A percentile compares a stretch with the other conserved stretches of the same genome.
These are phyloP conservation scores for Desmophyllum pertusum DNA, from an alignment of 92 coral and sea anemone species.

Conservation along the genomic window DNA sequence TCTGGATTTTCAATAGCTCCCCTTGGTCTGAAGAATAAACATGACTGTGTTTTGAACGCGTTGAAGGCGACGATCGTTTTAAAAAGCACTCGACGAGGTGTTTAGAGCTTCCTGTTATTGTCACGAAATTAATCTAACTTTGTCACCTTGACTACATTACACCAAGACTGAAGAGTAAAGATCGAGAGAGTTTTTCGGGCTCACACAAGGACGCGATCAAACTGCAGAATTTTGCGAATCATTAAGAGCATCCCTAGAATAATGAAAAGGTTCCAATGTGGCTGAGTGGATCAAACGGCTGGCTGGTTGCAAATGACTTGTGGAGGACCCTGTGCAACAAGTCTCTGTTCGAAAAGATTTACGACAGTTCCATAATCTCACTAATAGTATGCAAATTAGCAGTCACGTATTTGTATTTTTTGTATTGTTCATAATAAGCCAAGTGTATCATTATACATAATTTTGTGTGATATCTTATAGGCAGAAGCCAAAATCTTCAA, in stretches of 20 bases:
- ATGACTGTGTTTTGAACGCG: neutral
- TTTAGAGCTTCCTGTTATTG: neutral
- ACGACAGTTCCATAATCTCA: neutral
- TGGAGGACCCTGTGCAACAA: neutral
- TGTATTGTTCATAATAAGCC: neutral
- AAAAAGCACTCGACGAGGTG: neutral
- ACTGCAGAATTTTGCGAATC: neutral
- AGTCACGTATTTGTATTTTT: conserved; percentile 2
- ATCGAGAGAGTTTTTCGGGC: neutral
- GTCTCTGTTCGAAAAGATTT: neutral
- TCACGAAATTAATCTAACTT: neutral
- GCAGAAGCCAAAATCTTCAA: neutral
- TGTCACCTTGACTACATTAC: too few species aligned
- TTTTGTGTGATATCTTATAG: neutral
- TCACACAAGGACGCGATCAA: too few species aligned
- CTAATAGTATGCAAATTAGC: conserved; percentile 18
- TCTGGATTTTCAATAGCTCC: neutral
- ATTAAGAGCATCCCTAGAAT: neutral
- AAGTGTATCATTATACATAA: neutral
- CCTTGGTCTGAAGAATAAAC: neutral
- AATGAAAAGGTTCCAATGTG: neutral
- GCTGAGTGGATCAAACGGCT: neutral
- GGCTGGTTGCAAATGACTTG: neutral
- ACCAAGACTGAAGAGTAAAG: neutral
- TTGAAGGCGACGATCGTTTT: neutral